These are phyloP conservation scores for Cataglyphis cursor DNA, from an alignment of 2,888 invertebrate genomes.

Conservation along the genomic window DNA sequence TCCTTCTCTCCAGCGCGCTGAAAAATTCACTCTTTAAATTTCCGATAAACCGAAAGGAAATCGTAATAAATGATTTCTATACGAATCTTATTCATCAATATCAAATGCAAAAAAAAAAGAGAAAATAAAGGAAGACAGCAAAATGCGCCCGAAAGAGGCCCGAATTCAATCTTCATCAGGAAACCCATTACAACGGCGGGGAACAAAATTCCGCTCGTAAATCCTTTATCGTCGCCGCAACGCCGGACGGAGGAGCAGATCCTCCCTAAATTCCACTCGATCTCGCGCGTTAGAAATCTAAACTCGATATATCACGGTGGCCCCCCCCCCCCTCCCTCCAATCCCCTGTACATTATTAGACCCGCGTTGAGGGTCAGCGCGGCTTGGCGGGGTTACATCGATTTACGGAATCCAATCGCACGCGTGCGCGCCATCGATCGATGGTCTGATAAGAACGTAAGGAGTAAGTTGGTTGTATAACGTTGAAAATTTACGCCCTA, in stretches of 20 bases:
- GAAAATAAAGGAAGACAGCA: neutral
- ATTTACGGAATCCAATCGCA: slow-evolving; percentile 44
- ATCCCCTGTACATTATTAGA: slow-evolving; percentile 49
- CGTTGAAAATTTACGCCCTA: slow-evolving; percentile 34
- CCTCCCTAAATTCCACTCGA: slow-evolving; percentile 47
- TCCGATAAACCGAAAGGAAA: slow-evolving; percentile 4
- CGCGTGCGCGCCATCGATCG: neutral
- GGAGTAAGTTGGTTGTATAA: slow-evolving; percentile 8
- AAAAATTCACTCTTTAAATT: slow-evolving; percentile 19
- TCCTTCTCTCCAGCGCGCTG: neutral
- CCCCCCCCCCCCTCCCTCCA: neutral
- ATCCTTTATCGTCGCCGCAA: slow-evolving; percentile 58
- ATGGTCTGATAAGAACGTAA: neutral
- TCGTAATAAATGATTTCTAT: slow-evolving; percentile 25
- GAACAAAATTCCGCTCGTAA: slow-evolving; percentile 55
- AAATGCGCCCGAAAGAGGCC: neutral
- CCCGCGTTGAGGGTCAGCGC: slow-evolving; percentile 27
- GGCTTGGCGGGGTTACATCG: slow-evolving; percentile 48
- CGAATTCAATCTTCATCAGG: slow-evolving; percentile 57
- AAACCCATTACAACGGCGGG: slow-evolving; percentile 50
- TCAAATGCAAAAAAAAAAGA: neutral
- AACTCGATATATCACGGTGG: slow-evolving; percentile 53
- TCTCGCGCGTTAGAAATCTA: slow-evolving; percentile 55
- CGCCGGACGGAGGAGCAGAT: slow-evolving; percentile 42
- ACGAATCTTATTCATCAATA: neutral